A percentile compares a stretch with the other conserved stretches of the same genome.
Conservation (phyloP, 2,113 vertebrate species). For the Brevimyrus niger region DNA sequence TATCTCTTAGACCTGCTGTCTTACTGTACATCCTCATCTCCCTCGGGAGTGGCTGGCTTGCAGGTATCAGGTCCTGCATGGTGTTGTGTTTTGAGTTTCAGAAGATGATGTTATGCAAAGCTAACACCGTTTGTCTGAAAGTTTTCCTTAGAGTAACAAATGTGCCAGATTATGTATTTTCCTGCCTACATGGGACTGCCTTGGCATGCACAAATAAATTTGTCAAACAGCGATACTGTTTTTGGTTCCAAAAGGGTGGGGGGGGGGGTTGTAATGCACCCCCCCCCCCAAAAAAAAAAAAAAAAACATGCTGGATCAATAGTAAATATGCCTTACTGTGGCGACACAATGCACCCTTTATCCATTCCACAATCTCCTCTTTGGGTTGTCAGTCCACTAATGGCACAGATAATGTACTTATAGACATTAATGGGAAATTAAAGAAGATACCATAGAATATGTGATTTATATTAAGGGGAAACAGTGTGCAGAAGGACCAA, state of each 20-base stretch:
- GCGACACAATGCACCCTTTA: neutral
- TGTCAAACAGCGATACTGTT: neutral
- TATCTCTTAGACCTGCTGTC: conserved; percentile 49
- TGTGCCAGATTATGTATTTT: neutral
- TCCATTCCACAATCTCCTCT: neutral
- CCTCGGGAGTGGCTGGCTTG: conserved; percentile 31
- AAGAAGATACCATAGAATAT: neutral
- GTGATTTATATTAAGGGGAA: neutral
- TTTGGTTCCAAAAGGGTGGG: neutral
- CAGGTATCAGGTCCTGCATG: conserved; percentile 41
- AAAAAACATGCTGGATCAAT: neutral
- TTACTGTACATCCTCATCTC: conserved; percentile 38
- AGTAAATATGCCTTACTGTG: neutral
- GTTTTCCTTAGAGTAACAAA: neutral
- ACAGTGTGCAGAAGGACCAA: neutral
- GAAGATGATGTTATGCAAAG: neutral
- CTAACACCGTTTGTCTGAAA: neutral
- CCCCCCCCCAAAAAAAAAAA: neutral
- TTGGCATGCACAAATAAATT: neutral
- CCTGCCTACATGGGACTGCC: neutral
- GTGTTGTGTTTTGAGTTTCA: neutral
- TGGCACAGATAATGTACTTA: neutral
- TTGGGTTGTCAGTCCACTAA: neutral
- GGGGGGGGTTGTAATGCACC: neutral
- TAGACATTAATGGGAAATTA: neutral